Conservation (phyloP, 92 coral and sea anemone species). For the Scolanthus callimorphus region DNA sequence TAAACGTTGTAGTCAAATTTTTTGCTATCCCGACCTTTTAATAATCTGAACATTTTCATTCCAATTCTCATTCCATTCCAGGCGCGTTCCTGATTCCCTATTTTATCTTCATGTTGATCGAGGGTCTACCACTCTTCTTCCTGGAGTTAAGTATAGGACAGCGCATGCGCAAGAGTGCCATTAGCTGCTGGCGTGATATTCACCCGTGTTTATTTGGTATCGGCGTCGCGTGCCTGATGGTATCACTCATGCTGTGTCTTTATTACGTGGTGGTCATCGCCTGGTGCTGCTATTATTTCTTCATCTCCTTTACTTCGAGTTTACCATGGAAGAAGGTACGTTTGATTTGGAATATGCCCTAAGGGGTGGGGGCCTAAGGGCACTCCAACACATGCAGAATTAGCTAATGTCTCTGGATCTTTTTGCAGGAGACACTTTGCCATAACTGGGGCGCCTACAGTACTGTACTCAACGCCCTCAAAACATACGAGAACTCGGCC, state of each 20-base stretch:
- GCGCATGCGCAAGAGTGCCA: constrained; percentile 90
- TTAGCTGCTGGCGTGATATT: constrained; percentile 86
- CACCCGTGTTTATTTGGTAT: constrained; percentile 95
- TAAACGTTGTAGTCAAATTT: too few relatives aligned
- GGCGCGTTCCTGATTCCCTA: constrained; percentile 98
- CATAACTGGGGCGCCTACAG: constrained; percentile 38
- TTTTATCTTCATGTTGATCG: constrained; percentile 95
- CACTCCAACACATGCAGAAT: too few relatives aligned
- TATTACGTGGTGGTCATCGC: constrained; percentile 94
- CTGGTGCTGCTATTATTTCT: constrained; percentile 95
- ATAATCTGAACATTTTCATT: too few relatives aligned
- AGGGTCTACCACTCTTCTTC: constrained; percentile 94
- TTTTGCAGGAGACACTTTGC: constrained; percentile 45
- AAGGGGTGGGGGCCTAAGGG: too few relatives aligned
- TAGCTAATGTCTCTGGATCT: too few relatives aligned
- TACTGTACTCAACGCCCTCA: constrained; percentile 9
- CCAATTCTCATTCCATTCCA: too few relatives aligned
- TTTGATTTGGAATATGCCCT: too few relatives aligned
- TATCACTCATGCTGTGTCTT: constrained; percentile 89
- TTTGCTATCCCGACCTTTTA: too few relatives aligned
- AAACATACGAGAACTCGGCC: constrained; percentile 6
- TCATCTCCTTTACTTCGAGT: constrained; percentile 76
- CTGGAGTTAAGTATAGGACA: constrained; percentile 97
- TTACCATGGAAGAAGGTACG: constrained; percentile 68
- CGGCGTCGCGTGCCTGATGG: constrained; percentile 93